Evolutionary conservation across 2,888 invertebrate genomes (phyloP), one percentile per base, ranked within the genome.

Genomic region (Odontocerum albicorne): DNA sequence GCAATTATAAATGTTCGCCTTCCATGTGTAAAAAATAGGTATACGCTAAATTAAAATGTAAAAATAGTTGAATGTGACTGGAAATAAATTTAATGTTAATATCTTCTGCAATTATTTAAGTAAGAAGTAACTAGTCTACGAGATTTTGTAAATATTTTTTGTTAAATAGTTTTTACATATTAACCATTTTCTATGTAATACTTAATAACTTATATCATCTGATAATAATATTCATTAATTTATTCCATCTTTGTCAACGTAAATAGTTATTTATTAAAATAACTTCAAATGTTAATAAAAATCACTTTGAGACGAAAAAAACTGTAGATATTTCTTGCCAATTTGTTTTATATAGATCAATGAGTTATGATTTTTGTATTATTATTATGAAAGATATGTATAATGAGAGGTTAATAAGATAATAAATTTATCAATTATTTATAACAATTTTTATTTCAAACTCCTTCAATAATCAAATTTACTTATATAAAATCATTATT

Each of bases 371-470:
- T 40, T 47, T 49, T 55, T 55, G 45, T 55, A 55, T 36, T 54
- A 53, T 53, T 53, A 40, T 47, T 42, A 40, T 45, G 44, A 54
- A 53, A 57, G 54, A 57, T 55, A 38, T 60, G 60, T 60, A 60
- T 53, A 47, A 52, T 51, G 57, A 60, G 46, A 50, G 54, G 56
- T 60, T 60, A 60, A 53, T 60, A 57, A 54, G 54, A 60, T 49
- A 60, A 57, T 57, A 60, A 60, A 60, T 60, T 60, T 60, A 60
- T 60, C 46, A 60, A 60, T 54, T 60, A 59, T 59, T 59, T 32
- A 57, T 38, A n/a, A n/a, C n/a, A n/a, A n/a, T n/a, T n/a, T n/a
- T n/a, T n/a, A n/a, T n/a, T 45, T 45, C 33, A 19, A 20, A 22
- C 16, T 15, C 16, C 27, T 10, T 27, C 27, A 7, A 8, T 7